Percentiles rank a stretch among this genome's conserved stretches.
Evolutionary conservation across 2,113 vertebrate genomes (phyloP).

Genomic region (Tragulus kanchil): DNA sequence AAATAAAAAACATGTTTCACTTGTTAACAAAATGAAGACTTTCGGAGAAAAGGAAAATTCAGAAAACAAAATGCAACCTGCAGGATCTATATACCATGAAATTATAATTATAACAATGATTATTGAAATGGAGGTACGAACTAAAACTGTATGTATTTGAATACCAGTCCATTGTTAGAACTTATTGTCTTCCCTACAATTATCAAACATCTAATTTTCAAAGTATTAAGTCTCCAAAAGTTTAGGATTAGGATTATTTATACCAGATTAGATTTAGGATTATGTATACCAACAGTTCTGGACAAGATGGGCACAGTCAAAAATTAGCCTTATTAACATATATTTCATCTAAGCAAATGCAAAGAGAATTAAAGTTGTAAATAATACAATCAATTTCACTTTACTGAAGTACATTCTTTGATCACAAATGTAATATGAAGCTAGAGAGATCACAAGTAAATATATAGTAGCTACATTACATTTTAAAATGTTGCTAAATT

Average conservation of each 20-base stretch:
- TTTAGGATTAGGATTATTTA: background rate
- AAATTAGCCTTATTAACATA: background rate
- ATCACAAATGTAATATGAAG: background rate
- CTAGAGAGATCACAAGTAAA: background rate
- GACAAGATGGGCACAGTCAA: background rate
- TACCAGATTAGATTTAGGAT: background rate
- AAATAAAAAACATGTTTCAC: background rate
- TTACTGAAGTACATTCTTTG: slow-evolving; percentile 1
- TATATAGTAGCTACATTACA: background rate
- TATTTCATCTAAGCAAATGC: slow-evolving; percentile 27
- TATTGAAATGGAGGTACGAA: background rate
- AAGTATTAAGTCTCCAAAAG: background rate
- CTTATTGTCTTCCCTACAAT: background rate
- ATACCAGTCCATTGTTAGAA: background rate
- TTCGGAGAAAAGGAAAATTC: background rate
- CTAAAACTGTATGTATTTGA: background rate
- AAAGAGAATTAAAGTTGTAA: background rate
- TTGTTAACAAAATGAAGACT: background rate
- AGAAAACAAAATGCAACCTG: background rate
- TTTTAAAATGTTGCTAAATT: background rate
- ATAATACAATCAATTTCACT: background rate
- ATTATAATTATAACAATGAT: background rate
- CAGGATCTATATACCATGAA: background rate
- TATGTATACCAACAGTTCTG: background rate
- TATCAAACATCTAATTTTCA: background rate